Base-by-base conservation (phyloP, 2,113 vertebrate genomes). In the Cyrtonyx montezumae region DNA sequence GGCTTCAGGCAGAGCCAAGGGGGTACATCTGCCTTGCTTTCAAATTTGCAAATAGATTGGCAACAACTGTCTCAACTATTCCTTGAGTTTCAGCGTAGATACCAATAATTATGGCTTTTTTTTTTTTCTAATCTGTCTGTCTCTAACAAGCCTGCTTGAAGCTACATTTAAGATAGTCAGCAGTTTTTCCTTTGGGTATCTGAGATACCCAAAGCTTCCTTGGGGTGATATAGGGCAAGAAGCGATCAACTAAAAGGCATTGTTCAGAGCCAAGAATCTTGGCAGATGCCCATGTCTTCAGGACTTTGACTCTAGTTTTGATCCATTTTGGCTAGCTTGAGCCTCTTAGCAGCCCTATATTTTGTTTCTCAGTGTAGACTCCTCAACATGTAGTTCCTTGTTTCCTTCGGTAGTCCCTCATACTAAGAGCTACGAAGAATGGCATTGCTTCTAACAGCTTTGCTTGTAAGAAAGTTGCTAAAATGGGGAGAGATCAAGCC, bases 151-250 rank as follows among this genome's bases (percentile, higher is more conserved):
- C 14, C 12, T 56, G 9, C 56, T 36, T 82, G 23, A 77, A 93
- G 25, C 8, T 28, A 6, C 22, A 49, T 92, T 42, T 78, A 42
- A 30, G 19, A 37, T 78, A 42, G 28, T 5, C 65, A 23, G 25
- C 9, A 12, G 14, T 3, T 43, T 49, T 58, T 42, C 15, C 4
- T 83, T 11, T 8, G 10, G 21, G 9, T 20, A 20, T n/a, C 26
- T 73, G 36, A 43, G 30, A 19, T 71, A 17, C 37, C 18, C 37
- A 28, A n/a, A 30, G 0, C 17, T 93, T 83, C 61, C 46, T 59
- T 63, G 11, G n/a, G 8, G 20, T 12, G 0, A 0, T 15, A 8
- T 4, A 14, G 8, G 37, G 11, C 22, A 70, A 58, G 30, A 80
- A 61, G 6, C 2, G 6, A 22, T 37, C 12, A 9, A 51, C 46